Percentiles rank a stretch among this genome's conserved stretches.
Evolutionary conservation across 2,797 vertebrate genomes (phyloP).

Genomic region (Sebastes iracundus): DNA sequence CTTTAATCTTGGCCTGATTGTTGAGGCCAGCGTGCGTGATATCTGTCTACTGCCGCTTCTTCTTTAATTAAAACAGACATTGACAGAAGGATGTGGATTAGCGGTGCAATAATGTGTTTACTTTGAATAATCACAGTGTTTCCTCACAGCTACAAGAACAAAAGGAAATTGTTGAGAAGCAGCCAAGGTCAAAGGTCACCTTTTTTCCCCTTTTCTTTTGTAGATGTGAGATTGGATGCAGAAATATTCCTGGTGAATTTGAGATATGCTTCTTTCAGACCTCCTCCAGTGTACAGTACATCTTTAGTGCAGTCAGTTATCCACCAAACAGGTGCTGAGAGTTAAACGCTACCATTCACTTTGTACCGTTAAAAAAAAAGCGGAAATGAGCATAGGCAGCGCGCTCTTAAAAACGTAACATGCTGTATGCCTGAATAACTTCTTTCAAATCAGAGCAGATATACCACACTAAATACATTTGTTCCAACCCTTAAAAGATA

Average conservation of each 20-base stretch:
- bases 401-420: conserved; percentile 44
- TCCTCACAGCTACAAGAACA: conserved; percentile 88
- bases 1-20: conserved; percentile 93
- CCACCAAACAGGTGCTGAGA: conserved; percentile 86
- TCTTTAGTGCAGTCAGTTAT: conserved; percentile 78
- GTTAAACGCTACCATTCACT: conserved; percentile 84
- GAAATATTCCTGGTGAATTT: conserved; percentile 68
- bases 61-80: conserved; percentile 96
- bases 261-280: conserved; percentile 39
- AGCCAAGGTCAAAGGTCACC: conserved; percentile 87
- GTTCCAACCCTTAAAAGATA: background rate
- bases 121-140: conserved; percentile 91
- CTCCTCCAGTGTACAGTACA: background rate
- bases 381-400: conserved; percentile 70
- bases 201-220: conserved; percentile 29
- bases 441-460: conserved; percentile 19
- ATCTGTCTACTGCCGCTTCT: conserved; percentile 87
- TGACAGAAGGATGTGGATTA: conserved; percentile 95
- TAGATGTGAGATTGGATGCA: conserved; percentile 67
- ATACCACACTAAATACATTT: background rate
- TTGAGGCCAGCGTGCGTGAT: conserved; percentile 83
- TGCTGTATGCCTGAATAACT: conserved; percentile 51
- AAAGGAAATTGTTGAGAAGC: conserved; percentile 89
- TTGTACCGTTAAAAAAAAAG: conserved; percentile 83
- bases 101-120: conserved; percentile 91